Evolutionary conservation across 2,888 invertebrate species (phyloP), one percentile per base, ranked within the genome.

Genomic region (Pachymerium ferrugineum): DNA sequence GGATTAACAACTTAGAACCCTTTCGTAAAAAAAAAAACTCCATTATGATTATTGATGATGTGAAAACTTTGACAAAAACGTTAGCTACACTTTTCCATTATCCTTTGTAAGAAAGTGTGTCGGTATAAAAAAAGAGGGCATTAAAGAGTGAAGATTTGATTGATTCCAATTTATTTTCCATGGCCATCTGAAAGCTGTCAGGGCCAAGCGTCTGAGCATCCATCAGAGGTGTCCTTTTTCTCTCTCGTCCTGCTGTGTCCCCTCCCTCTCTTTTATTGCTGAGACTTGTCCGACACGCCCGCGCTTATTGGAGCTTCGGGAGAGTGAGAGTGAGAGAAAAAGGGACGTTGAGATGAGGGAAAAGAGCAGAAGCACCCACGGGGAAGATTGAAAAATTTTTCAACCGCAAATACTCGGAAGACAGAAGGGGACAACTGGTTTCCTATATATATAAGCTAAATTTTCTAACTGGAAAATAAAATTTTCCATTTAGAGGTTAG

Each of bases 131-230:
- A 14, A 42, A 14, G 14, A 16, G 42, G 16, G 42, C 42, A 42
- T 42, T 42, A 42, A 42, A 42, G 42, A 42, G 42, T 14, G 42
- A 42, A 42, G 42, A 42, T 42, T 42, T 42, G 42, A 42, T 42
- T 42, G 42, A 42, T 42, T 42, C 42, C 42, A 42, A 42, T 42
- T 42, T 42, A 42, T 42, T 42, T 42, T 42, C 42, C 42, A 42
- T 42, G 42, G 42, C 42, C 42, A 42, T 42, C 42, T 16, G 42
- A 42, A 42, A 42, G 42, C 42, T 42, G 42, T 42, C 42, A 42
- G 42, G 42, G 42, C 42, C 42, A 42, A 42, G 42, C 14, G 42
- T 16, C 16, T 42, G 42, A 42, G 42, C 42, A 42, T 42, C 42
- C 42, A 42, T 42, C 42, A 42, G 42, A 42, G 42, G 42, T 42